Conservation (phyloP, 2,888 invertebrate species). For the Macropis europaea region DNA sequence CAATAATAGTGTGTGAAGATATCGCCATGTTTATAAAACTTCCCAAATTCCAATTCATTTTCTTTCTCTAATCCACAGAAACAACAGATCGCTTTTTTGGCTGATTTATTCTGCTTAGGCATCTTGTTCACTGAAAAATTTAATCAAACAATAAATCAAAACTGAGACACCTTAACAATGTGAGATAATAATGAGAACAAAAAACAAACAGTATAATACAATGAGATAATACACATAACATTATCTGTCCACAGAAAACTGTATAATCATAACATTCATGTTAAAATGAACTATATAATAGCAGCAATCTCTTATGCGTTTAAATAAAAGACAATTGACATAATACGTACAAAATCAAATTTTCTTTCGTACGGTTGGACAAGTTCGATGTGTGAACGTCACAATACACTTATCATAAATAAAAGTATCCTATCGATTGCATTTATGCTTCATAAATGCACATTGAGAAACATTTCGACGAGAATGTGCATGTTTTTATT, state of each 20-base stretch:
- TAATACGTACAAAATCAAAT: background rate
- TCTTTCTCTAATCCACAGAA: constrained; percentile 82
- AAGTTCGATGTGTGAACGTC: no score
- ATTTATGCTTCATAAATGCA: background rate
- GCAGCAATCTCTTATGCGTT: background rate
- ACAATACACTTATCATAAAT: background rate
- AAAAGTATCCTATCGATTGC: background rate
- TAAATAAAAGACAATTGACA: background rate
- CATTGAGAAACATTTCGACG: background rate
- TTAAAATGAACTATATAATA: background rate
- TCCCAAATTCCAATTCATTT: constrained; percentile 82
- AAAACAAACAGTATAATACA: background rate
- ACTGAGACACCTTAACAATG: background rate
- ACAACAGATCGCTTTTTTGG: constrained; percentile 75
- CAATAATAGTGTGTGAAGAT: constrained; percentile 88
- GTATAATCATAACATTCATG: background rate
- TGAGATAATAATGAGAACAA: background rate
- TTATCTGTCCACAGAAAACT: background rate
- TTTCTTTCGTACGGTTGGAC: background rate
- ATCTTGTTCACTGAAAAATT: constrained; percentile 18
- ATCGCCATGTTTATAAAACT: constrained; percentile 81
- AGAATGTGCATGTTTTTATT: background rate
- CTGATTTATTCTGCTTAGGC: constrained; percentile 20
- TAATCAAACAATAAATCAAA: background rate
- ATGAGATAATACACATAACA: background rate